Base-by-base conservation (phyloP, 2,888 invertebrate genomes). In the Caenorhabditis angaria region DNA sequence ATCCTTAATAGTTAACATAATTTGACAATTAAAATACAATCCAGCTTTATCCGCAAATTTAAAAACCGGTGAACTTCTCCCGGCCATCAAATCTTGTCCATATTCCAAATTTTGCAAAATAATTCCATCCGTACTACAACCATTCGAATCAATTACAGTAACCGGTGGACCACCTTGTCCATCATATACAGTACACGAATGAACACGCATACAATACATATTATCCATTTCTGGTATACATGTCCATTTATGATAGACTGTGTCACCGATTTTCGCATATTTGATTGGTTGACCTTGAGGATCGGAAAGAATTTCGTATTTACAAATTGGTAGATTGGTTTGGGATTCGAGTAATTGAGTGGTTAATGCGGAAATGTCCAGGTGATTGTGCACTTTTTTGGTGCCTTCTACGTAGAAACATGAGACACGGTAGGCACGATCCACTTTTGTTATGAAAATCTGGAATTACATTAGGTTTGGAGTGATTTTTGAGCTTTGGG, bases 11-110 rank as follows among this genome's bases (percentile, higher is more conserved):
- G 85, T 80, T 60, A 87, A 70, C 24, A 83, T 84, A 35, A 87
- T 82, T 66, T 87, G 86, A 65, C 87, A 87, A 53, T 87, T 86
- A 75, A 87, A 87, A 65, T 87, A 85, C 2, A 87, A 67, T 2
- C 84, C 81, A 12, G 83, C 80, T 60, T 82, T 81, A 67, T 87
- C 87, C 24, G 87, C 87, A 65, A 87, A 87, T 65, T 87, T 84
- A 74, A 86, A 80, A 10, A 77, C 81, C 22, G 81, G 83, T 2
- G 85, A 80, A 1, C 61, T 56, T 57, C 87, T 86, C 6, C 86
- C 87, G 18, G 86, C 87, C 5, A 65, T 70, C 53, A 87, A 67
- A 73, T 87, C 87, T 14, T 71, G 68, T 0, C 76, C 62, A 68
- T 87, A 87, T 35, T 86, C 84, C 25, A 84, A 73, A 62, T 85